Base-by-base conservation (phyloP, 2,888 invertebrate genomes). In the Aspidiotus destructor region DNA sequence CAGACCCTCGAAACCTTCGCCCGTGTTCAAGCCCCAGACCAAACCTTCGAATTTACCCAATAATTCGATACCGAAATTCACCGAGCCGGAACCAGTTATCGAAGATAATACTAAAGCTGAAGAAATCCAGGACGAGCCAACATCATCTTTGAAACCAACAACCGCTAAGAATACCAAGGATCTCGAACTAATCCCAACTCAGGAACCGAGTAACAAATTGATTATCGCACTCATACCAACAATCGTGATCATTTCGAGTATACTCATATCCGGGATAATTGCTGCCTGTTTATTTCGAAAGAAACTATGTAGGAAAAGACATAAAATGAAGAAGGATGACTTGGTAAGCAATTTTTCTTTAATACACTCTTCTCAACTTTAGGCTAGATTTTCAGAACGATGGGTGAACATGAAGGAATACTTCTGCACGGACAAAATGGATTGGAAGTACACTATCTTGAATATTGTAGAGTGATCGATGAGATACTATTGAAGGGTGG, bases 201-300 rank as follows among this genome's bases (percentile, higher is more conserved):
- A 48, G 0, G 67, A 58, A 15, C 48, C 58, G 3, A 60, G 13
- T n/a, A 17, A 44, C 17, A 67, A 67, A 58, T 28, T 67, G 8
- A 67, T 58, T 15, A 60, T 67, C 28, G 44, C 48, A 8, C 28
- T 65, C 44, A 58, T 65, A 41, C 58, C 65, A 0, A 44, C 65
- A 0, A 58, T 65, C 10, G 85, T 86, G 10, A 83, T 89, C 61
- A 85, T 84, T 73, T 85, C 82, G 6, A 79, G 91, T 61, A 84
- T 89, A 70, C 77, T 87, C 6, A 83, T 86, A 17, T 84, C 86
- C 6, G 85, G 84, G 17, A 81, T 83, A 58, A 83, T 86, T 2
- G 28, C 28, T 28, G 82, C 85, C 15, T 82, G 87, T 73, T 82
- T 88, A 69, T 85, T 88, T 72, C 84, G 88, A 73, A 86, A 84